Conservation (phyloP, 1,140 invertebrate genomes). For the Acyrthosiphon pisum region DNA sequence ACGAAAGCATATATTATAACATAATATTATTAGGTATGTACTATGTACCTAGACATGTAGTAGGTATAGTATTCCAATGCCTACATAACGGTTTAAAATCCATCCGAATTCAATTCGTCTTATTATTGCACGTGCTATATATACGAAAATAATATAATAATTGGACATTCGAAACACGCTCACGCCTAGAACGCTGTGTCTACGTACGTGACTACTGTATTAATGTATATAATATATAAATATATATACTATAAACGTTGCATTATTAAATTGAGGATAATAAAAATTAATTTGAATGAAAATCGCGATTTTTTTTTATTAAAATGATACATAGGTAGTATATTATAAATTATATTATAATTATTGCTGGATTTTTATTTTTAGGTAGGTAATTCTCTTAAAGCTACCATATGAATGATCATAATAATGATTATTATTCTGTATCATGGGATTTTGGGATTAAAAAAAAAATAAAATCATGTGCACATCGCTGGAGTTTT, state of each 20-base stretch:
- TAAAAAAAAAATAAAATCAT: neutral
- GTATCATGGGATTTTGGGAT: neutral
- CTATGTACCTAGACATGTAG: too few species aligned
- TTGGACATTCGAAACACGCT: neutral
- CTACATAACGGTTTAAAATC: conserved; percentile 16
- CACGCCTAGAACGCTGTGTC: neutral
- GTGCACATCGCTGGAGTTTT: neutral
- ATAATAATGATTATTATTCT: neutral
- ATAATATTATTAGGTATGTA: neutral
- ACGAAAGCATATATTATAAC: neutral
- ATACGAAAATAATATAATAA: neutral
- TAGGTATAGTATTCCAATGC: neutral
- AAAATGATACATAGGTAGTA: neutral
- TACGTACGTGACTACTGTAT: neutral
- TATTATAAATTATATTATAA: neutral
- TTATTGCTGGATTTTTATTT: neutral
- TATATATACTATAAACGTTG: neutral
- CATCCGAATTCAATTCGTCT: neutral
- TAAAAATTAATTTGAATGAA: neutral
- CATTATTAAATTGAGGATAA: neutral
- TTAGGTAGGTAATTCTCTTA: neutral
- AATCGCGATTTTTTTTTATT: neutral
- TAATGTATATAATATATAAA: neutral
- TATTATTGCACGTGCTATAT: neutral
- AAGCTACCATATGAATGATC: neutral